Base-by-base conservation (phyloP, 2,888 invertebrate genomes). In the Cerastis rubricosa region DNA sequence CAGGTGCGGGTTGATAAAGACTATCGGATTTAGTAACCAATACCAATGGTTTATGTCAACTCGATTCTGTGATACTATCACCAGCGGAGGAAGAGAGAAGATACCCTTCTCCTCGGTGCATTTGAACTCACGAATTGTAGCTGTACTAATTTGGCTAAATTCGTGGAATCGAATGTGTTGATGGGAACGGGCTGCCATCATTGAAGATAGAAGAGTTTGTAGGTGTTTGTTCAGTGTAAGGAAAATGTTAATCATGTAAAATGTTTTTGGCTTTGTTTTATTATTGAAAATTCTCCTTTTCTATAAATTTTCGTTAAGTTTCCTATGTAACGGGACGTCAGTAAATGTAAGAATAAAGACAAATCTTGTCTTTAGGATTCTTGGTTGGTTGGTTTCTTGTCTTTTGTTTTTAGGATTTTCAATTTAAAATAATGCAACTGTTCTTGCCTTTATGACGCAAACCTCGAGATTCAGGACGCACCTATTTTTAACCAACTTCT, bases 121-220 rank as follows among this genome's bases (percentile, higher is more conserved):
- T 92, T 89, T 77, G 89, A 92, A 92, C n/a, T 86, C 77, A 76
- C 88, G 94, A 76, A 89, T 90, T 29, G 45, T 71, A 86, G 91
- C 91, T 74, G 71, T 14, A 7, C 22, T 19, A n/a, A 75, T 40
- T 1, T 29, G 45, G 93, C 93, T 94, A 94, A 94, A 94, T 94
- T 94, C 94, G 94, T 93, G 89, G 82, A 86, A 93, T 94, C 92
- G 92, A 91, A 90, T 92, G 89, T 86, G 88, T 59, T 71, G 89
- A 73, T 68, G 71, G 43, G 69, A 73, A 68, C 14, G 47, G 63
- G 40, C 49, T 11, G 54, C 35, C 65, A 9, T 40, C 66, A 8
- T 43, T 25, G 70, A 51, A 12, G 54, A 65, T 17, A 6, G 69
- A 67, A 70, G 51, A 75, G 0, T 47, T 2, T 43, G 64, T 64